These are phyloP conservation scores for Sebastes trivittatus DNA, from an alignment of 2,797 vertebrate species.

Conservation along the genomic window DNA sequence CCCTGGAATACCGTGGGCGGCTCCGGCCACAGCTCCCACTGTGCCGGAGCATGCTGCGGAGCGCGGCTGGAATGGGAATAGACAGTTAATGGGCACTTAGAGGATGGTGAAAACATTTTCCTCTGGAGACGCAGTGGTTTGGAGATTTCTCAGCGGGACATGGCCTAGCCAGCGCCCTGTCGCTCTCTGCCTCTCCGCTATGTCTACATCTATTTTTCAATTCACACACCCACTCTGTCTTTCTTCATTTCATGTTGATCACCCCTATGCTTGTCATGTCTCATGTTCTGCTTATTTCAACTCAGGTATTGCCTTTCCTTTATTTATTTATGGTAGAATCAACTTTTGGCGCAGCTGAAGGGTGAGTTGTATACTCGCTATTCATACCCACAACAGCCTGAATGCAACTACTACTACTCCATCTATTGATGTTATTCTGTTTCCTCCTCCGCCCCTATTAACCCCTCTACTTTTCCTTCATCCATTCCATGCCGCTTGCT, in stretches of 20 bases:
- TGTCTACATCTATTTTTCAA: slow-evolving; percentile 55
- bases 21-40: slow-evolving; percentile 72
- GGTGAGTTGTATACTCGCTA: not conserved
- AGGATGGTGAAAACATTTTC: slow-evolving; percentile 78
- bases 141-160: slow-evolving; percentile 67
- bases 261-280: not conserved
- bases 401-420: not conserved
- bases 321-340: not conserved
- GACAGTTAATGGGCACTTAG: slow-evolving; percentile 83
- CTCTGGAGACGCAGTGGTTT: slow-evolving; percentile 76
- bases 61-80: slow-evolving; percentile 76
- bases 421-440: not conserved
- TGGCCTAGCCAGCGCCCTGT: slow-evolving; percentile 49
- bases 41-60: slow-evolving; percentile 57
- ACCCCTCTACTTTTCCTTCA: slow-evolving; percentile 15
- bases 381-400: not conserved
- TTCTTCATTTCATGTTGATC: slow-evolving; percentile 35
- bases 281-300: slow-evolving; percentile 23
- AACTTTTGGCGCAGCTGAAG: not conserved
- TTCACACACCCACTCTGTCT: slow-evolving; percentile 38
- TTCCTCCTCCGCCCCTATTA: not conserved
- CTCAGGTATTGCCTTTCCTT: not conserved
- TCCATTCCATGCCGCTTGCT: slow-evolving; percentile 22
- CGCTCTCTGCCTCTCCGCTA: slow-evolving; percentile 30
- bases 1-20: slow-evolving; percentile 65